These are phyloP conservation scores for Cacatua alba DNA, from an alignment of 2,113 vertebrate genomes.

Conservation along the genomic window DNA sequence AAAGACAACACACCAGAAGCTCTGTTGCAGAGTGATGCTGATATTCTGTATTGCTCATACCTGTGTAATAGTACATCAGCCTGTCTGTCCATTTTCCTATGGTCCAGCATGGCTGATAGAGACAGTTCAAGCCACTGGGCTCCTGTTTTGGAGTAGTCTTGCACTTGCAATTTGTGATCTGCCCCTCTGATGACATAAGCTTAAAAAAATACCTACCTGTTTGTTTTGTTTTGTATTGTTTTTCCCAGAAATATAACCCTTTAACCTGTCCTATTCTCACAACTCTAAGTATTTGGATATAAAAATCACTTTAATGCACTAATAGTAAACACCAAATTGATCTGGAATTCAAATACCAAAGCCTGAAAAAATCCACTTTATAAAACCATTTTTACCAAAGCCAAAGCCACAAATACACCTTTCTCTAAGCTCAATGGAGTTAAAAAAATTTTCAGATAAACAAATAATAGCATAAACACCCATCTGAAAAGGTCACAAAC, in stretches of 20 bases:
- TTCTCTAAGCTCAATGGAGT: background rate
- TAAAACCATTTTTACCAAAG: background rate
- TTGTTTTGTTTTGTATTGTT: background rate
- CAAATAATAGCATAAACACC: background rate
- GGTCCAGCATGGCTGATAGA: fast-evolving
- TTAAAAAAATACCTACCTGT: background rate
- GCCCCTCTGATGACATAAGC: background rate
- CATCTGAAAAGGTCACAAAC: background rate
- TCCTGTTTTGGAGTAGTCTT: background rate
- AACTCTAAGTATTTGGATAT: background rate
- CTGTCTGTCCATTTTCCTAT: background rate
- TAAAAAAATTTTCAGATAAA: background rate
- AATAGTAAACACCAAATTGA: background rate
- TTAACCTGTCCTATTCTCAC: background rate
- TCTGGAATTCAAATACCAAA: background rate
- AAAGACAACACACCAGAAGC: background rate
- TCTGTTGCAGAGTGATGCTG: background rate
- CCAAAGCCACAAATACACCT: background rate
- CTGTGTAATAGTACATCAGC: no score
- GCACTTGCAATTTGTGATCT: background rate
- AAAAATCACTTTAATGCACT: background rate
- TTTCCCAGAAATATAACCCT: background rate
- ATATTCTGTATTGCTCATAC: background rate
- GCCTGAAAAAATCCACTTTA: background rate
- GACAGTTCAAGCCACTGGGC: background rate